Evolutionary conservation across 2,113 vertebrate species (phyloP).

Genomic region (Pelobates fuscus): DNA sequence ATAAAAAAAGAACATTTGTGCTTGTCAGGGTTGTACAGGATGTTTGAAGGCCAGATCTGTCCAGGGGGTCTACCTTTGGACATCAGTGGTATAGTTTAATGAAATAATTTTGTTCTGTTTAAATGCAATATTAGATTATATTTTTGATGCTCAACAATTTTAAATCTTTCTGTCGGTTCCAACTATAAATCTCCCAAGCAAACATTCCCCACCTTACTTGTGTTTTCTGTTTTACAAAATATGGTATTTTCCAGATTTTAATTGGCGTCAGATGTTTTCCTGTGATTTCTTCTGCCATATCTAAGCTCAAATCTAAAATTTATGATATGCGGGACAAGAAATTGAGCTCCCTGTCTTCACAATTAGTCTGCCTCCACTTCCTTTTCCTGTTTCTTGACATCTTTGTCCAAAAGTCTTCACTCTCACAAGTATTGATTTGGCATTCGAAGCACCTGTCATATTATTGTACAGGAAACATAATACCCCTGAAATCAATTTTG

Average conservation of each 20-base stretch:
- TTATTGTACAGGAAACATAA: neutral
- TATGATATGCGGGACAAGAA: slow-evolving; percentile 1
- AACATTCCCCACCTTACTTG: neutral
- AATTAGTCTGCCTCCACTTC: slow-evolving; percentile 8
- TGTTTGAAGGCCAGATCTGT: too few relatives aligned
- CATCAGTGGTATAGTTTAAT: too few relatives aligned
- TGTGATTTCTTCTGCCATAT: slow-evolving; percentile 1
- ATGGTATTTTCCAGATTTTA: slow-evolving; percentile 5
- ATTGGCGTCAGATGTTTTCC: slow-evolving; percentile 2
- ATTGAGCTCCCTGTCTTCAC: slow-evolving; percentile 22
- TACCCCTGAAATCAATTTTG: too few relatives aligned
- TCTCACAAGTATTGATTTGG: slow-evolving; percentile 23
- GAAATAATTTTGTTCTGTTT: too few relatives aligned
- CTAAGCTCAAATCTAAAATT: slow-evolving; percentile 2
- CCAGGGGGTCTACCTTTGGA: too few relatives aligned
- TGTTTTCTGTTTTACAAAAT: neutral
- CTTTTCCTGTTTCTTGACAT: neutral
- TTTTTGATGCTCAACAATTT: too few relatives aligned
- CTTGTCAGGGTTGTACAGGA: too few relatives aligned
- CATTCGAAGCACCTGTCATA: slow-evolving; percentile 1
- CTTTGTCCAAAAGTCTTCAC: slow-evolving; percentile 7
- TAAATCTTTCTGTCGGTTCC: neutral
- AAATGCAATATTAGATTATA: too few relatives aligned
- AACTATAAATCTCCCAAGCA: neutral
- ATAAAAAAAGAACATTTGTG: too few relatives aligned